Conservation (phyloP, 2,888 invertebrate species). For the Aphidius colemani region DNA sequence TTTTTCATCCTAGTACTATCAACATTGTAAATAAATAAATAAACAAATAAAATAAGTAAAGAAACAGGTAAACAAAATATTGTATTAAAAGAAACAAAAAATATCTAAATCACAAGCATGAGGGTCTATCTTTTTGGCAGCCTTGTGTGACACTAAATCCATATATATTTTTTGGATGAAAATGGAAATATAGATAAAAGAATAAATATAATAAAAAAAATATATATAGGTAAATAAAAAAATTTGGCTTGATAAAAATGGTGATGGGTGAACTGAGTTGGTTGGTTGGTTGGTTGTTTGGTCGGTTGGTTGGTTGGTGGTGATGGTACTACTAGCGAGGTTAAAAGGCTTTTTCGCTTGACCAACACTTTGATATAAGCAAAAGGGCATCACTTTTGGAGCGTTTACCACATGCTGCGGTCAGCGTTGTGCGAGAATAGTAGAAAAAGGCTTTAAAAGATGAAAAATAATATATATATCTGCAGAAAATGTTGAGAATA, state of each 20-base stretch:
- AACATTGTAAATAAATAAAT: too few species aligned
- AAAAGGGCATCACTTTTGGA: conserved; percentile 20
- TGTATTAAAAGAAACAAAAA: background rate
- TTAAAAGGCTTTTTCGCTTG: conserved; percentile 14
- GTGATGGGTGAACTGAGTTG: conserved; percentile 21
- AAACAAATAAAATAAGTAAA: background rate
- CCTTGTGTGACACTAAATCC: too few species aligned
- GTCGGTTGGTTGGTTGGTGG: background rate
- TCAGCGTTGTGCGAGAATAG: conserved; percentile 12
- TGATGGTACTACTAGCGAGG: background rate
- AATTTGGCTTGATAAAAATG: conserved; percentile 30
- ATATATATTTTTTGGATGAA: too few species aligned
- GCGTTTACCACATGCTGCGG: conserved; percentile 16
- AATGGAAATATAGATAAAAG: too few species aligned
- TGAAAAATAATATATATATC: conserved; percentile 5
- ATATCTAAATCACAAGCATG: background rate
- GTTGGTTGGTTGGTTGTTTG: conserved; percentile 1
- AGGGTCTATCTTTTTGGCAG: too few species aligned
- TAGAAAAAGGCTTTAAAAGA: conserved; percentile 2
- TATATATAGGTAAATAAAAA: conserved; percentile 11
- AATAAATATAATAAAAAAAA: too few species aligned
- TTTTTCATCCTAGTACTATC: too few species aligned
- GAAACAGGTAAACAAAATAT: too few species aligned
- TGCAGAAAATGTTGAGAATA: background rate
- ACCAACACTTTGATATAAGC: conserved; percentile 24